phyloP scores from a whole-genome alignment of 2,888 invertebrate species.

The Neria commutata region DNA sequence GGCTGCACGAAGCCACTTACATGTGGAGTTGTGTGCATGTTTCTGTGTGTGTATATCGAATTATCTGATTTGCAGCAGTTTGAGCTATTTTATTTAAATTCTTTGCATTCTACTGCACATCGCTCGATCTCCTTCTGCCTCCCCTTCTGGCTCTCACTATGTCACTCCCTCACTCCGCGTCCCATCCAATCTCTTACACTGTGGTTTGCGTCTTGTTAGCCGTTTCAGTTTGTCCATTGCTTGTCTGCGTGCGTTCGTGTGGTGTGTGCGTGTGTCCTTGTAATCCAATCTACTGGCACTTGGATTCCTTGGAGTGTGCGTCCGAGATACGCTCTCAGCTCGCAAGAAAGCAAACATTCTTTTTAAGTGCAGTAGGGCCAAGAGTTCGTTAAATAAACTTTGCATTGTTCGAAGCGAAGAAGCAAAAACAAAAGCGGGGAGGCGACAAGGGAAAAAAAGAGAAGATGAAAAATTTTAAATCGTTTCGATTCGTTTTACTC shows the following conservation, averaged over 20 bases:
- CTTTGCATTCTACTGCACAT: not conserved
- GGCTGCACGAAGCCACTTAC: not conserved
- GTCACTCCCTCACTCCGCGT: too few species aligned
- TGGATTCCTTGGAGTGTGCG: not conserved
- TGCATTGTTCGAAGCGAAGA: too few species aligned
- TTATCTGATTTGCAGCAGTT: conserved; percentile 9
- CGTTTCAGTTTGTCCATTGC: too few species aligned
- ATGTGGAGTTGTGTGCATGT: conserved; percentile 3
- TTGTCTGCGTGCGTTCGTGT: not conserved
- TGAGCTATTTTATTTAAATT: conserved; percentile 16
- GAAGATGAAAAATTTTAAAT: too few species aligned
- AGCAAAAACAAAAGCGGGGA: too few species aligned
- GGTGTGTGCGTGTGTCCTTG: not conserved
- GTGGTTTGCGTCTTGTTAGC: too few species aligned
- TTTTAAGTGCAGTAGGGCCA: conserved; percentile 7
- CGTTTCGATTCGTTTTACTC: too few species aligned
- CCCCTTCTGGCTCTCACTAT: too few species aligned
- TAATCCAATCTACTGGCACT: not conserved
- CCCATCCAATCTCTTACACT: too few species aligned
- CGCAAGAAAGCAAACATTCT: conserved; percentile 13
- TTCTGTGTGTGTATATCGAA: conserved; percentile 1
- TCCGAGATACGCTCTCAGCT: conserved; percentile 1
- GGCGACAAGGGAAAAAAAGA: too few species aligned
- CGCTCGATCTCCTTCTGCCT: not conserved
- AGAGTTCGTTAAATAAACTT: conserved; percentile 5